Evolutionary conservation across 2,797 vertebrate species (phyloP).

Genomic region (Semotilus atromaculatus): DNA sequence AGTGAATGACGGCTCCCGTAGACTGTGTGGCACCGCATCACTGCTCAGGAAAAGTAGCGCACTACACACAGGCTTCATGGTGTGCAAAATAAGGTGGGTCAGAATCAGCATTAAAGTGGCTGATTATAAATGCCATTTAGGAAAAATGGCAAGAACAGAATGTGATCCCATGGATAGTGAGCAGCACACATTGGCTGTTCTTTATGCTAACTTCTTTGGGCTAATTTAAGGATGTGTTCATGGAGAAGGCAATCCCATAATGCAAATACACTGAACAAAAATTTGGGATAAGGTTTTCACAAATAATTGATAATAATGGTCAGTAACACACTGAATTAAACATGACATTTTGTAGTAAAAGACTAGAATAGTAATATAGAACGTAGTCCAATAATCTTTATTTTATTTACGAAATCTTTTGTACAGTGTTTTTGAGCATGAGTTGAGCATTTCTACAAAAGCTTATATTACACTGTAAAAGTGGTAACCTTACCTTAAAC

Average conservation of each 20-base stretch:
- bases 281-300: background rate
- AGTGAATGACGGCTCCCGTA: constrained; percentile 78
- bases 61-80: constrained; percentile 27
- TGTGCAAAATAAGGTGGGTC: constrained; percentile 1
- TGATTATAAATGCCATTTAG: background rate
- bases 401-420: background rate
- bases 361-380: background rate
- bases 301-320: background rate
- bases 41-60: constrained; percentile 45
- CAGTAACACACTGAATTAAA: background rate
- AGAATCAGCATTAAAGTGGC: background rate
- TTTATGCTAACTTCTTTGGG: background rate
- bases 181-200: background rate
- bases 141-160: constrained; percentile 35
- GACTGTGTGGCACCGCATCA: constrained; percentile 36
- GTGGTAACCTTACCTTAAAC: background rate
- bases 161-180: constrained; percentile 43
- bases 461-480: background rate
- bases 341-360: background rate
- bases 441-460: background rate
- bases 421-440: background rate
- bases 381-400: background rate
- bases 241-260: background rate
- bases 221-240: background rate
- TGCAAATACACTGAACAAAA: background rate